Conservation (phyloP, 2,113 vertebrate species). For the Rhegmatorhina hoffmannsi region DNA sequence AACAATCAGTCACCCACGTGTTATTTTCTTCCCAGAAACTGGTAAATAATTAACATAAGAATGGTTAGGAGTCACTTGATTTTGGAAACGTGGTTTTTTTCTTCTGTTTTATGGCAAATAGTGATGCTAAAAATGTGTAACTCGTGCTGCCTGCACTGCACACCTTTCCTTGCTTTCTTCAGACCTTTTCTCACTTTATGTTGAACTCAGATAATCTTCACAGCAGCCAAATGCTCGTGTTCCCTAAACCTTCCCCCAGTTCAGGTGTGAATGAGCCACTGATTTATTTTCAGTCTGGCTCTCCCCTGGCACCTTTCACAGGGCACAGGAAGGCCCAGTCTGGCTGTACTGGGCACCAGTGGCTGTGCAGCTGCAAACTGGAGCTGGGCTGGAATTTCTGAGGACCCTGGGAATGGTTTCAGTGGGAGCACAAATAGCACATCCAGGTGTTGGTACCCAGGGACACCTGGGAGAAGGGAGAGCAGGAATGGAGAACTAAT, state of each 20-base stretch:
- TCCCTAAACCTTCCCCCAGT: background rate
- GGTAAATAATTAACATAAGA: background rate
- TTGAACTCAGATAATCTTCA: slow-evolving; percentile 14
- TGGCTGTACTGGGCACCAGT: background rate
- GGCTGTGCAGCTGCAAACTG: background rate
- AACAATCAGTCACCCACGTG: slow-evolving; percentile 34
- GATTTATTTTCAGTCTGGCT: background rate
- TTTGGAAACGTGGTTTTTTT: slow-evolving; percentile 24
- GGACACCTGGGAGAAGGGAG: background rate
- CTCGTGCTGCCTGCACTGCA: slow-evolving; percentile 57
- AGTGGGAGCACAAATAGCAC: background rate
- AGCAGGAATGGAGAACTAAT: background rate
- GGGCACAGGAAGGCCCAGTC: background rate
- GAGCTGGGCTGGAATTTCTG: background rate
- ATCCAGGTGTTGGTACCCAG: background rate
- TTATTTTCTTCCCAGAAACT: slow-evolving; percentile 30
- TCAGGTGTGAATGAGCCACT: background rate
- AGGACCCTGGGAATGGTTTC: background rate
- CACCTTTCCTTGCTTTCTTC: slow-evolving; percentile 20
- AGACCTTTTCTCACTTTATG: slow-evolving; percentile 12
- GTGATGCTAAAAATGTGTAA: slow-evolving; percentile 2
- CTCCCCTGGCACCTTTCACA: background rate
- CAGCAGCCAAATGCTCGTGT: background rate
- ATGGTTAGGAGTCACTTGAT: slow-evolving; percentile 54
- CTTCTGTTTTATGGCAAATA: slow-evolving; percentile 27